Evolutionary conservation across 2,888 invertebrate species (phyloP).

Genomic region (Nysson spinosus): DNA sequence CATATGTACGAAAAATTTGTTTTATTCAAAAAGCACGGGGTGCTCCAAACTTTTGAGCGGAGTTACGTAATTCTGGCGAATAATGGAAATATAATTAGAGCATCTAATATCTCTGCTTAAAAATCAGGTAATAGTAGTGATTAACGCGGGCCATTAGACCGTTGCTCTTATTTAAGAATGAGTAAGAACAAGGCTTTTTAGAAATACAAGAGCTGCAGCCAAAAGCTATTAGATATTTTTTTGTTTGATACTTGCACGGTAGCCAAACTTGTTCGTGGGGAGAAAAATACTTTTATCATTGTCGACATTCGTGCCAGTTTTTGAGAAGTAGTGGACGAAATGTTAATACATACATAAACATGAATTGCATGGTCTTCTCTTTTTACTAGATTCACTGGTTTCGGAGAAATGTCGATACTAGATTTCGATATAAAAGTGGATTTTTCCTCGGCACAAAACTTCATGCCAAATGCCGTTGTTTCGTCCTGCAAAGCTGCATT

Average conservation of each 20-base stretch:
- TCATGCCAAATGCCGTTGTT: too few species aligned
- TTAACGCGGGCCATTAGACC: too few species aligned
- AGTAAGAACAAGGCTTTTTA: background rate
- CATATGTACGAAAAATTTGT: too few species aligned
- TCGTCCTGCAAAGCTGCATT: too few species aligned
- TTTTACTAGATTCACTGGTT: background rate
- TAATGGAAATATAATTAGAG: constrained; percentile 11
- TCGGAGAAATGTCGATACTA: too few species aligned
- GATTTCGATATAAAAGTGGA: too few species aligned
- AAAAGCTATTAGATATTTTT: background rate
- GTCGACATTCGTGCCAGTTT: background rate
- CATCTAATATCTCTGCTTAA: background rate
- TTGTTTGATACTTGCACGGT: background rate
- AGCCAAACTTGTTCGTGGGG: background rate
- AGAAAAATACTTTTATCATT: constrained; percentile 1
- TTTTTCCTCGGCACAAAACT: too few species aligned
- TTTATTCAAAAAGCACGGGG: too few species aligned
- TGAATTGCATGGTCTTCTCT: background rate
- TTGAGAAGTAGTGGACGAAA: background rate
- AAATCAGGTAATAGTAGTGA: background rate
- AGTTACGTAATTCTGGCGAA: constrained; percentile 7
- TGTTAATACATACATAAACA: background rate
- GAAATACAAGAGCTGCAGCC: background rate
- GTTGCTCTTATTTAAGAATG: background rate
- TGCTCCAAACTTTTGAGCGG: too few species aligned